Conservation (phyloP, 1,140 invertebrate species). For the Paracyclopina nana region DNA sequence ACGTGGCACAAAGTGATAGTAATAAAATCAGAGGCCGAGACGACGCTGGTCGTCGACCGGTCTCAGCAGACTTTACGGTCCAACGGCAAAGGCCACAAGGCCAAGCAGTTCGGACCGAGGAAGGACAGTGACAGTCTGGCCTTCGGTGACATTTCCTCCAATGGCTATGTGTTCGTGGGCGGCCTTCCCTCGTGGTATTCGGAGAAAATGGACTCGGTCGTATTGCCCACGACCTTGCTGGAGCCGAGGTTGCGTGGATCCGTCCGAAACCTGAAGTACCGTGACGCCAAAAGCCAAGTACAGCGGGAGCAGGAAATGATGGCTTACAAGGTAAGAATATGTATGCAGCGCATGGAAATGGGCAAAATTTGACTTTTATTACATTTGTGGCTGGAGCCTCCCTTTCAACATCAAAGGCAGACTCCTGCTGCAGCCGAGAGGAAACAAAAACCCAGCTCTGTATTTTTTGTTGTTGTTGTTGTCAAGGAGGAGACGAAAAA, state of each 20-base stretch:
- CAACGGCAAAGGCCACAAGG: neutral
- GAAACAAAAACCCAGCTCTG: too few species aligned
- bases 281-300: neutral
- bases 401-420: too few species aligned
- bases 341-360: too few species aligned
- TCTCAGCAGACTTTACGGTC: too few species aligned
- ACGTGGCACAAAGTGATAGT: too few species aligned
- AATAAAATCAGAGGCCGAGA: too few species aligned
- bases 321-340: constrained; percentile 15
- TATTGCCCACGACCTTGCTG: constrained; percentile 67
- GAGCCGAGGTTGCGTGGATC: constrained; percentile 48
- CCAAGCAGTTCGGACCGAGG: neutral
- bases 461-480: too few species aligned
- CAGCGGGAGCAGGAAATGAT: constrained; percentile 11
- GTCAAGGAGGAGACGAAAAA: too few species aligned
- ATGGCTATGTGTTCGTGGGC: constrained; percentile 75
- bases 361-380: too few species aligned
- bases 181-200: constrained; percentile 75
- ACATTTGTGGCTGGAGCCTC: too few species aligned
- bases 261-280: constrained; percentile 5
- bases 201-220: constrained; percentile 54
- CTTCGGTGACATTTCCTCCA: constrained; percentile 26
- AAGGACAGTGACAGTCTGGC: neutral
- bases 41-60: too few species aligned
- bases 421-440: too few species aligned